phyloP scores from a whole-genome alignment of 2,113 vertebrate genomes.

The Cyanistes caeruleus region DNA sequence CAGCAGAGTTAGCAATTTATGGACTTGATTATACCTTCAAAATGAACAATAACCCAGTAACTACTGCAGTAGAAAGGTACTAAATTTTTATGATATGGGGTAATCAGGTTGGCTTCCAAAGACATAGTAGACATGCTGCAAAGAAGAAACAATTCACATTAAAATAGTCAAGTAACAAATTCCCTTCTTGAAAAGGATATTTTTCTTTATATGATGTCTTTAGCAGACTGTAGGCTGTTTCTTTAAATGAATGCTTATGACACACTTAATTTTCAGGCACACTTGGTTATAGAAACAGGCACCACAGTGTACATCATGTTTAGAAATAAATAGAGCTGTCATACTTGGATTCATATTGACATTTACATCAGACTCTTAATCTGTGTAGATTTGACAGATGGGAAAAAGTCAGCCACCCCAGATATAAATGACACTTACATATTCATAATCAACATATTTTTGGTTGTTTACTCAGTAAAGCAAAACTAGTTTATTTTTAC shows the following conservation, averaged over 20 bases:
- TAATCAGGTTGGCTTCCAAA: conserved; percentile 61
- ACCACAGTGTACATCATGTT: conserved; percentile 5
- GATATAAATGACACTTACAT: conserved; percentile 49
- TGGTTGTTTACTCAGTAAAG: conserved; percentile 34
- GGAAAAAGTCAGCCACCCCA: conserved; percentile 17
- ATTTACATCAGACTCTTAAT: conserved; percentile 58
- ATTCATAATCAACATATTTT: conserved; percentile 58
- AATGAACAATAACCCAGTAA: conserved; percentile 72
- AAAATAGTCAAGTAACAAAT: conserved; percentile 48
- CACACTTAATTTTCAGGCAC: conserved; percentile 38
- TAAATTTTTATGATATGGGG: conserved; percentile 71
- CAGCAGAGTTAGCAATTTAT: conserved; percentile 70
- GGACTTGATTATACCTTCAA: conserved; percentile 73
- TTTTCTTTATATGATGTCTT: conserved; percentile 35
- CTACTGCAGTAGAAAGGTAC: conserved; percentile 61
- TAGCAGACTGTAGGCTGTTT: conserved; percentile 42
- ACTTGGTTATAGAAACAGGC: conserved; percentile 20
- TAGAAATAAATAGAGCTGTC: conserved; percentile 64
- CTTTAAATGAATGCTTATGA: conserved; percentile 48
- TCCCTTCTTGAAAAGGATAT: conserved; percentile 9
- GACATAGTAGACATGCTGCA: conserved; percentile 36
- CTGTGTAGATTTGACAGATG: conserved; percentile 37
- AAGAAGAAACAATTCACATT: conserved; percentile 65
- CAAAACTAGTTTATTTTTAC: conserved; percentile 26
- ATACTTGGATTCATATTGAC: conserved; percentile 55